Evolutionary conservation across 2,113 vertebrate species (phyloP).

Genomic region (Probosciger aterrimus): DNA sequence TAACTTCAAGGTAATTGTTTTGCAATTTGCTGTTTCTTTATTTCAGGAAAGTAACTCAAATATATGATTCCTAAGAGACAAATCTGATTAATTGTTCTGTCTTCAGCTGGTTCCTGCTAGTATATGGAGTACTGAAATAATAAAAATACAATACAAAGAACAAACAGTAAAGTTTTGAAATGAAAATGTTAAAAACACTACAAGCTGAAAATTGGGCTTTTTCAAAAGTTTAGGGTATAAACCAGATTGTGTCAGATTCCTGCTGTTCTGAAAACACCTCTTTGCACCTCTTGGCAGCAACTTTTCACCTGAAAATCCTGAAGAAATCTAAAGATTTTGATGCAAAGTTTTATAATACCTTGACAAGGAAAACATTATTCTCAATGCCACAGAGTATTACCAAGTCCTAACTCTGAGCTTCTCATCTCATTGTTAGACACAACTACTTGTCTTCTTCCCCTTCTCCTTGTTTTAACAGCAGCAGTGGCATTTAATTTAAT

Average conservation of each 20-base stretch:
- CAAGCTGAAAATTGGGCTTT: neutral
- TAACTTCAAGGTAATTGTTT: slow-evolving; percentile 32
- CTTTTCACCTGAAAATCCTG: neutral
- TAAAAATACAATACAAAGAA: slow-evolving; percentile 10
- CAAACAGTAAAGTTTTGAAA: slow-evolving; percentile 5
- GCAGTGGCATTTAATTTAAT: slow-evolving; percentile 42
- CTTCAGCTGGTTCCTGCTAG: slow-evolving; percentile 10
- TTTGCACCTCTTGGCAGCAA: neutral
- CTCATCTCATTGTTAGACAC: neutral
- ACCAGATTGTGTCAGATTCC: neutral
- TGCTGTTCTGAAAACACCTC: neutral
- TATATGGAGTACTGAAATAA: neutral
- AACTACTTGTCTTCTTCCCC: neutral
- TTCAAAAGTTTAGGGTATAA: neutral
- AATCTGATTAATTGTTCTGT: slow-evolving; percentile 9
- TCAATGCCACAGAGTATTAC: neutral
- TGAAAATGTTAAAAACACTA: neutral
- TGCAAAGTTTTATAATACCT: neutral
- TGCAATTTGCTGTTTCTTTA: neutral
- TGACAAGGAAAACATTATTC: neutral
- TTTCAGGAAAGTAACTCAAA: slow-evolving; percentile 24
- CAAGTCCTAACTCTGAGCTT: neutral
- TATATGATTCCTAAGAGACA: neutral
- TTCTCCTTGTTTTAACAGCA: slow-evolving; percentile 29
- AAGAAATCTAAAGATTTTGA: neutral